These are phyloP conservation scores for Peromyscus melanophrys DNA, from an alignment of 2,797 vertebrate genomes.

Conservation along the genomic window DNA sequence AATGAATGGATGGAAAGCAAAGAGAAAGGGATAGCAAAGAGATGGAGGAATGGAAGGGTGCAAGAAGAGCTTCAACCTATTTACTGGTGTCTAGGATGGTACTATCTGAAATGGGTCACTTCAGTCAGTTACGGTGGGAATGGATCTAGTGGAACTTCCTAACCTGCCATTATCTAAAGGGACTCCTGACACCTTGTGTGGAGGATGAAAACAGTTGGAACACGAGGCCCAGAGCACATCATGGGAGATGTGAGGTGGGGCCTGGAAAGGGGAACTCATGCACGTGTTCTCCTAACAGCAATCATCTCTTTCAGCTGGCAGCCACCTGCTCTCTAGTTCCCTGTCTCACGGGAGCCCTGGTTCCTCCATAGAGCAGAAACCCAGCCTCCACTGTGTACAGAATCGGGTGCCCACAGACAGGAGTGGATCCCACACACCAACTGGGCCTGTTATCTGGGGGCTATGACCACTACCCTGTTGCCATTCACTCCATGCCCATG, in stretches of 20 bases:
- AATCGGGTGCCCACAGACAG: background rate
- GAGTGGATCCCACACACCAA: rapidly evolving
- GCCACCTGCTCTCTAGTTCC: background rate
- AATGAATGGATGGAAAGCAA: background rate
- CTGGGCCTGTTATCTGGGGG: background rate
- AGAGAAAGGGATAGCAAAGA: too few relatives aligned
- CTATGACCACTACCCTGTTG: background rate
- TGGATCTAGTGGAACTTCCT: background rate
- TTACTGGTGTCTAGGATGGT: too few relatives aligned
- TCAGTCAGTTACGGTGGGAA: rapidly evolving
- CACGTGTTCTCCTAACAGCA: too few relatives aligned
- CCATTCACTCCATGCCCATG: rapidly evolving
- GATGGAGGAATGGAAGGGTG: too few relatives aligned
- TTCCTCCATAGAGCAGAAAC: background rate
- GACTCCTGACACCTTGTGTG: background rate
- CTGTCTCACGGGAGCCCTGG: background rate
- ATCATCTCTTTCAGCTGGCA: background rate
- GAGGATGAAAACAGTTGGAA: rapidly evolving
- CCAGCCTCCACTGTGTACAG: rapidly evolving
- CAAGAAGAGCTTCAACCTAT: too few relatives aligned
- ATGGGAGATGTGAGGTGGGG: too few relatives aligned
- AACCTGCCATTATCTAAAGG: background rate
- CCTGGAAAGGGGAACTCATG: too few relatives aligned
- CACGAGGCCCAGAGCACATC: background rate
- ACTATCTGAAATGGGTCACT: background rate